Base-by-base conservation (phyloP, 2,888 invertebrate species). In the Dorcus parallelipipedus region DNA sequence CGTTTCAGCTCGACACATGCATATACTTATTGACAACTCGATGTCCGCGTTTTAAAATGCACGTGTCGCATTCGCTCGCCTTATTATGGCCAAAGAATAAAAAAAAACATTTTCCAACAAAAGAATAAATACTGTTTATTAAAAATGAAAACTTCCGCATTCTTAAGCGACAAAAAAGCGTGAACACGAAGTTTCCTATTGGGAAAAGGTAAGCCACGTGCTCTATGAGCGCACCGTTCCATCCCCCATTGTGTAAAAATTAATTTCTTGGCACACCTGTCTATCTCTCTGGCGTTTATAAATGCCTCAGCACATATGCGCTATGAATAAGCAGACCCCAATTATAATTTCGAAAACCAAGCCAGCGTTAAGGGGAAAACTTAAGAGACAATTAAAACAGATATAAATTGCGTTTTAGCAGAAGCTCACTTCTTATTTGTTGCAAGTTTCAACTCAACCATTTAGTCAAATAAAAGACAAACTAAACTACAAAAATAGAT, bases 251-350 rank as follows among this genome's bases (percentile, higher is more conserved):
- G 56, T 51, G 49, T 47, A 60, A 52, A 59, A 60, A 60, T 64
- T 65, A 65, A 65, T 65, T 65, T 65, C 64, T 62, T 61, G 59
- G 61, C 43, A 58, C 65, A 65, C 65, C 65, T 65, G 65, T 49
- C 62, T 62, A 62, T 64, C 61, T 61, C 60, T 61, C 58, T 50
- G 60, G 54, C 54, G 55, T 49, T 61, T 60, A 61, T 62, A 64
- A 64, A 64, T 62, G 58, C 61, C 61, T 54, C 41, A 40, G 49
- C 54, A 42, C 57, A 62, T 57, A 60, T 55, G 56, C 45, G 17
- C 23, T 39, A 40, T 45, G 49, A 61, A 64, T 60, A 59, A 59
- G 54, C 59, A 58, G 57, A 23, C 50, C 54, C 60, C 60, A 52
- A 63, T 63, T 63, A 63, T 54, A 58, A 58, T 60, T 63, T 58